Evolutionary conservation across 2,113 vertebrate species (phyloP).

Genomic region (Phaethornis superciliosus): DNA sequence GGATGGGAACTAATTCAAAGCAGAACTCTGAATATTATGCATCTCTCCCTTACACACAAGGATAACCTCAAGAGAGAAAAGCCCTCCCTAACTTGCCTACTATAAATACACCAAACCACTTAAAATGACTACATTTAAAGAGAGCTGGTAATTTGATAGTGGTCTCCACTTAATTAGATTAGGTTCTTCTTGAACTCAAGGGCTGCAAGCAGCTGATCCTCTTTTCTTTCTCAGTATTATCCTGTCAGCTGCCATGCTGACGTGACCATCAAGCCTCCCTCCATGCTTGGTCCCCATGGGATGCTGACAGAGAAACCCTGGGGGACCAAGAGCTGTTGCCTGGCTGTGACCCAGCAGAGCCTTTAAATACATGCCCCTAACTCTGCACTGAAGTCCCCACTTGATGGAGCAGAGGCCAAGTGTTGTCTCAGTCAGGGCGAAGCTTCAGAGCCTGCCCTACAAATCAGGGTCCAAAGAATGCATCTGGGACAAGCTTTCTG

Average conservation of each 20-base stretch:
- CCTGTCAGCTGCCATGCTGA: not conserved
- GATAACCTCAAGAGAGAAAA: not conserved
- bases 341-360: not conserved
- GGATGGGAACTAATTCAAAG: not conserved
- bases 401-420: not conserved
- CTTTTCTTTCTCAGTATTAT: not conserved
- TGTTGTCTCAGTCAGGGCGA: not conserved
- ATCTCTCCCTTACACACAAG: not conserved
- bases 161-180: slow-evolving; percentile 65
- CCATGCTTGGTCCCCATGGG: not conserved
- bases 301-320: not conserved
- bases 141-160: slow-evolving; percentile 59
- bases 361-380: not conserved
- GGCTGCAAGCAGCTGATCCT: slow-evolving; percentile 18
- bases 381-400: not conserved
- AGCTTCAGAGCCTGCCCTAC: not conserved
- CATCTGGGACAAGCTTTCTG: not conserved
- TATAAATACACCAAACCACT: slow-evolving; percentile 61
- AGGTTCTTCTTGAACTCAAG: slow-evolving; percentile 34
- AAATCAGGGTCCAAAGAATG: not conserved
- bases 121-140: slow-evolving; percentile 42
- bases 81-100: not conserved
- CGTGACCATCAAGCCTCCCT: not conserved
- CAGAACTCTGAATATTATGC: not conserved
- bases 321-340: not conserved